These are phyloP conservation scores for Chironomus tentans DNA, from an alignment of 2,888 invertebrate genomes.

Conservation along the genomic window DNA sequence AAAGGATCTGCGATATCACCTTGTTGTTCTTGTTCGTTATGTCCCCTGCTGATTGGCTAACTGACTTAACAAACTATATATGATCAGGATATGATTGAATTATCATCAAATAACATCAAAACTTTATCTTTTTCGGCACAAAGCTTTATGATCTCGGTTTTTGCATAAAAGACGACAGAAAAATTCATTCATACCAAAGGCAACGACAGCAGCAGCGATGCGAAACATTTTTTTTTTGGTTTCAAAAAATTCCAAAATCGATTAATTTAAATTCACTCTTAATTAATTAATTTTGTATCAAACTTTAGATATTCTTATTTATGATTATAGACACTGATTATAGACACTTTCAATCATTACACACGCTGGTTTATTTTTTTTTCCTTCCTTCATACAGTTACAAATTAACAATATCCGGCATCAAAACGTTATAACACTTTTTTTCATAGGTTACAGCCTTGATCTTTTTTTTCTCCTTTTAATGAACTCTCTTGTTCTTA, in stretches of 20 bases:
- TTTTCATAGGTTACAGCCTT: not conserved
- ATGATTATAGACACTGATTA: not conserved
- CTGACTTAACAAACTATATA: not conserved
- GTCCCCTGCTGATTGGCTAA: not conserved
- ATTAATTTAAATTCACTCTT: not conserved
- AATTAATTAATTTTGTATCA: not conserved
- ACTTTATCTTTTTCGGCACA: not conserved
- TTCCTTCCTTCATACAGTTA: not conserved
- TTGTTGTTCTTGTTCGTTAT: not conserved
- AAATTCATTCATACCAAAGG: not conserved
- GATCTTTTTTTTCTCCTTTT: not conserved
- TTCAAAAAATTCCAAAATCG: not conserved
- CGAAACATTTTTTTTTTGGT: conserved; percentile 1
- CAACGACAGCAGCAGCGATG: not conserved
- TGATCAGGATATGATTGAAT: conserved; percentile 9
- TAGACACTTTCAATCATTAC: not conserved
- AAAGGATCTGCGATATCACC: not conserved
- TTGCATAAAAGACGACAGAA: not conserved
- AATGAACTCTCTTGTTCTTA: not conserved
- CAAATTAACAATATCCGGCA: not conserved
- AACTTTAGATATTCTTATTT: not conserved
- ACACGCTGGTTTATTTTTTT: not conserved
- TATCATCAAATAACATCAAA: not conserved
- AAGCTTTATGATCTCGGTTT: not conserved
- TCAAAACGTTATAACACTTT: not conserved